These are phyloP conservation scores for Calliopum simillimum DNA, from an alignment of 2,888 invertebrate species.

Conservation along the genomic window DNA sequence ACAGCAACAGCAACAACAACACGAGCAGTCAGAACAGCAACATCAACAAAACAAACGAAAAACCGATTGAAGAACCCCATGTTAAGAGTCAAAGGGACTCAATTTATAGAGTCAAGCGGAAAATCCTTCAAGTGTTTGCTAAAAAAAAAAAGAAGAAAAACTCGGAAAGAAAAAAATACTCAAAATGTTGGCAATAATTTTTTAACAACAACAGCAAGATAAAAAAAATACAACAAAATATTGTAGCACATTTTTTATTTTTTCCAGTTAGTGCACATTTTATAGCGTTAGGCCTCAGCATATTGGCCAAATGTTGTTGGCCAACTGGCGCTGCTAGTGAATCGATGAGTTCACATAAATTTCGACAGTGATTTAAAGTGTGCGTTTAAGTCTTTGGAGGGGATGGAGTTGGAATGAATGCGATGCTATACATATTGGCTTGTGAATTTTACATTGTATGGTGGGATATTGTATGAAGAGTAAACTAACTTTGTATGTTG, in stretches of 20 bases:
- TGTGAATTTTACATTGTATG: too few species aligned
- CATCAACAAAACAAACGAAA: slow-evolving; percentile 22
- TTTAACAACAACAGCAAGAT: slow-evolving; percentile 37
- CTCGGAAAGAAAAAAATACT: slow-evolving; percentile 21
- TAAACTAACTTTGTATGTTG: too few species aligned
- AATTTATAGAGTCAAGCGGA: slow-evolving; percentile 38
- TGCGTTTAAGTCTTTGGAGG: not conserved
- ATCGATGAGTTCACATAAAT: slow-evolving; percentile 37
- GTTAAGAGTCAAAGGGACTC: slow-evolving; percentile 36
- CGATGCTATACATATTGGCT: too few species aligned
- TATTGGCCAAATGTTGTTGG: slow-evolving; percentile 35
- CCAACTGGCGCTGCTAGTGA: slow-evolving; percentile 21
- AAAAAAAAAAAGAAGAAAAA: slow-evolving; percentile 28
- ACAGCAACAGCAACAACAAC: slow-evolving; percentile 27
- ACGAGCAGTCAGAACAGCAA: slow-evolving; percentile 28
- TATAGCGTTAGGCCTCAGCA: slow-evolving; percentile 24
- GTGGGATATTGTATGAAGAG: too few species aligned
- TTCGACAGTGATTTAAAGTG: slow-evolving; percentile 29
- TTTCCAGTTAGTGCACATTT: slow-evolving; percentile 26
- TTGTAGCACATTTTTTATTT: slow-evolving; percentile 22
- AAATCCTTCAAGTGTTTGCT: slow-evolving; percentile 47
- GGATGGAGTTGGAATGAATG: not conserved
- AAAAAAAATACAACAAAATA: slow-evolving; percentile 1
- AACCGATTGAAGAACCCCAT: slow-evolving; percentile 34
- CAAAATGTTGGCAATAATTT: slow-evolving; percentile 39